Evolutionary conservation across 2,113 vertebrate species (phyloP).

Genomic region (Cheirogaleus medius): DNA sequence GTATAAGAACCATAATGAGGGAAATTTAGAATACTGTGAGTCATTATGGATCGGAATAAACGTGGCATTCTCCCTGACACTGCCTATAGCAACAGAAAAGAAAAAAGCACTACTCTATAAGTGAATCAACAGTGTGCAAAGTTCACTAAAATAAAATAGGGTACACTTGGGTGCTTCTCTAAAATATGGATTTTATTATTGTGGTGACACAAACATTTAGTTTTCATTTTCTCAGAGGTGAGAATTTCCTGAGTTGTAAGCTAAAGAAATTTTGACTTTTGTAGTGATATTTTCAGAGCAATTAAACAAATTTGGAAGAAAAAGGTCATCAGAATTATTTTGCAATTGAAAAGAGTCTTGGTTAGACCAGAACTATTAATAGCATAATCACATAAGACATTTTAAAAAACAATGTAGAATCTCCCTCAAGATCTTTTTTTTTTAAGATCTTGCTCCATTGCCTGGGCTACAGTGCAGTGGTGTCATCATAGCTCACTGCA

Average conservation of each 20-base stretch:
- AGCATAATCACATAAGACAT: background rate
- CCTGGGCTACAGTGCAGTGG: too few relatives aligned
- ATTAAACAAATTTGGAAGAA: background rate
- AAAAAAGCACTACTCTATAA: background rate
- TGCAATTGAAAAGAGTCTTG: background rate
- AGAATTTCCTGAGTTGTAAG: constrained; percentile 3
- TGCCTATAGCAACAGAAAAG: background rate
- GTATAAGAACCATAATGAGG: background rate
- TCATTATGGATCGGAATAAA: background rate
- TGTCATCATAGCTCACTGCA: too few relatives aligned
- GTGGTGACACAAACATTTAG: background rate
- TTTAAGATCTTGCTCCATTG: background rate
- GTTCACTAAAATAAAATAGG: background rate
- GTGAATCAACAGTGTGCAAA: background rate
- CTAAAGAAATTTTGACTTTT: background rate
- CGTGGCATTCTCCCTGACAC: background rate
- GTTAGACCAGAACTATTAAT: background rate
- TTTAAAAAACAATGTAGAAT: background rate
- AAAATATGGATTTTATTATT: background rate
- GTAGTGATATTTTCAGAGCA: background rate
- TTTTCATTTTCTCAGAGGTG: background rate
- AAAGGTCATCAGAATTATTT: background rate
- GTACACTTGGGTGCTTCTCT: background rate
- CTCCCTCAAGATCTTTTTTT: background rate
- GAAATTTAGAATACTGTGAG: background rate